These are phyloP conservation scores for Diplolepis rosae DNA, from an alignment of 2,888 invertebrate genomes.

Conservation along the genomic window DNA sequence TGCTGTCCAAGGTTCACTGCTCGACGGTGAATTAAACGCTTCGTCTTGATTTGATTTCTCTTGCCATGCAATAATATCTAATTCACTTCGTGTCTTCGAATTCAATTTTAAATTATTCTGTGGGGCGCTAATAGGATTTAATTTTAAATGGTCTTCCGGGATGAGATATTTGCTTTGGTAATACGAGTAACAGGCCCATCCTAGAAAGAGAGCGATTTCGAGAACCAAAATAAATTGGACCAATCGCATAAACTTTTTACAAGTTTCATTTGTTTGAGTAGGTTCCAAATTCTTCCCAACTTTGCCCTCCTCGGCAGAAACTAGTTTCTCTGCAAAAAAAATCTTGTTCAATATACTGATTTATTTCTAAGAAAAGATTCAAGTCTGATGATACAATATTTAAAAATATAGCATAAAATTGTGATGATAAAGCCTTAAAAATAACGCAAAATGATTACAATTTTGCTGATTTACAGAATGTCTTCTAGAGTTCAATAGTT, in stretches of 20 bases:
- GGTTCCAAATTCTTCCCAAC: background rate
- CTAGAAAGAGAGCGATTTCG: constrained; percentile 49
- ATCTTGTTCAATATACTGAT: background rate
- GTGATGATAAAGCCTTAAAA: too few species aligned
- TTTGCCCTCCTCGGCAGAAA: constrained; percentile 14
- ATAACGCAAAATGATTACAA: too few species aligned
- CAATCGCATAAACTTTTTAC: constrained; percentile 31
- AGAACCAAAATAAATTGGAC: constrained; percentile 51
- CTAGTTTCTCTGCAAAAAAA: constrained; percentile 37
- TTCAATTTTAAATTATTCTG: background rate
- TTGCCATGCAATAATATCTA: background rate
- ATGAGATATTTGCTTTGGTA: constrained; percentile 31
- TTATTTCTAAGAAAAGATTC: background rate
- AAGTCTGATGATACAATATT: too few species aligned
- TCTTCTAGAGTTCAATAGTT: too few species aligned
- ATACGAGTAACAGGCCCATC: constrained; percentile 43
- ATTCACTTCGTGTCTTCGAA: background rate
- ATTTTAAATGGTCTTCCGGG: background rate
- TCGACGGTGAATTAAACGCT: background rate
- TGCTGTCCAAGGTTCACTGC: background rate
- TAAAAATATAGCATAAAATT: too few species aligned
- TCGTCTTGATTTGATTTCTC: constrained; percentile 4
- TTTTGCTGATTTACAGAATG: too few species aligned
- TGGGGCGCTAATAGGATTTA: background rate
- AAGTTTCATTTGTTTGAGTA: constrained; percentile 7